Conservation (phyloP, 2,797 vertebrate genomes). For the Enteromius treurensis region DNA sequence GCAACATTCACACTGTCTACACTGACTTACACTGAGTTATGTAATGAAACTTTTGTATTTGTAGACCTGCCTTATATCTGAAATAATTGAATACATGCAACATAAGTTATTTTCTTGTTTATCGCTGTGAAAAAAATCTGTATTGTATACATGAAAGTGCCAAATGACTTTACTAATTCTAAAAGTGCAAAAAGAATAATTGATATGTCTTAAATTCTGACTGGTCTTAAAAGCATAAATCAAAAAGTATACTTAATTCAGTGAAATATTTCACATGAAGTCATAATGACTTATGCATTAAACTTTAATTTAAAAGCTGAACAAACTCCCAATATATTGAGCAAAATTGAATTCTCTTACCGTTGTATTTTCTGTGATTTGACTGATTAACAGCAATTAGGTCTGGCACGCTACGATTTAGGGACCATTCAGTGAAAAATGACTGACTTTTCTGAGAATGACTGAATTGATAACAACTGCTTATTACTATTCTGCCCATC, state of each 20-base stretch:
- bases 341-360: neutral
- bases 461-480: neutral
- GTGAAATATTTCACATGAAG: neutral
- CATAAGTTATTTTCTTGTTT: neutral
- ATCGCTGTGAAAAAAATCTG: neutral
- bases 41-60: too few species aligned
- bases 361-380: slow-evolving; percentile 13
- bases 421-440: neutral
- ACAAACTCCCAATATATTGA: neutral
- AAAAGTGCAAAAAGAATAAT: neutral
- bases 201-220: neutral
- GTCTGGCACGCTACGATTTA: neutral
- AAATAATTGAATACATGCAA: neutral
- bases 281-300: neutral
- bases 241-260: neutral
- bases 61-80: neutral
- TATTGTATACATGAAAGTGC: neutral
- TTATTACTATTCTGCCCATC: neutral
- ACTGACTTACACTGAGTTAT: too few species aligned
- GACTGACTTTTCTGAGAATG: neutral
- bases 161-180: neutral
- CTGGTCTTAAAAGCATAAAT: neutral
- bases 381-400: neutral
- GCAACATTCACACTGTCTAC: too few species aligned
- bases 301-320: neutral